These are phyloP conservation scores for Trochalopteron elliotii DNA, from an alignment of 2,113 vertebrate species.

Conservation along the genomic window DNA sequence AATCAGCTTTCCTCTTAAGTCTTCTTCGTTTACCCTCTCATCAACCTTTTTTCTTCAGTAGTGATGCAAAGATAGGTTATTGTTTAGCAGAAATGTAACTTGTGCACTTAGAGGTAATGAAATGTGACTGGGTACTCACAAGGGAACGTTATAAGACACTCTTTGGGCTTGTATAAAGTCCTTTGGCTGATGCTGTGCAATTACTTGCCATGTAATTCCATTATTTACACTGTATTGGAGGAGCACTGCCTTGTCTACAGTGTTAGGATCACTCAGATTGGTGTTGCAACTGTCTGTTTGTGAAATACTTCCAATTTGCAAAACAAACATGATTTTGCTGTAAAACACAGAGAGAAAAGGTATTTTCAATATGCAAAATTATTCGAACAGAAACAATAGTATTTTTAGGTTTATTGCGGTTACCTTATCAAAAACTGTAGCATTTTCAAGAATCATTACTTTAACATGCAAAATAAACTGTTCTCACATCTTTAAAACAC, in stretches of 20 bases:
- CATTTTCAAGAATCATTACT: background rate
- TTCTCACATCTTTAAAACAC: background rate
- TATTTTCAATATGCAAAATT: background rate
- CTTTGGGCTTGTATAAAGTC: slow-evolving; percentile 97
- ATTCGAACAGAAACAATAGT: background rate
- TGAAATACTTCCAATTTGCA: slow-evolving; percentile 94
- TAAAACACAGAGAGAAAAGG: slow-evolving; percentile 32
- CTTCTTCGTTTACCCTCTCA: background rate
- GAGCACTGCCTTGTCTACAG: slow-evolving; percentile 92
- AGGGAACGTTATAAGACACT: slow-evolving; percentile 96
- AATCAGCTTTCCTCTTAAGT: background rate
- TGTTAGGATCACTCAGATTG: slow-evolving; percentile 87
- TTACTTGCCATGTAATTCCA: slow-evolving; percentile 96
- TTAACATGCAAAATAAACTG: background rate
- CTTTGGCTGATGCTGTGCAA: slow-evolving; percentile 97
- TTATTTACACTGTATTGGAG: slow-evolving; percentile 97
- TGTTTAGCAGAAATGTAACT: background rate
- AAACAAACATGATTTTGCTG: slow-evolving; percentile 99
- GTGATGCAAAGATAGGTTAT: background rate
- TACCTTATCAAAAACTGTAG: background rate
- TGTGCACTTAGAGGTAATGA: slow-evolving; percentile 20
- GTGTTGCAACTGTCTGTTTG: slow-evolving; percentile 98
- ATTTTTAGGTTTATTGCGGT: background rate
- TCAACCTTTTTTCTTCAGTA: background rate
- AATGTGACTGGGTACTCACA: slow-evolving; percentile 82